Evolutionary conservation across 2,113 vertebrate genomes (phyloP).

Genomic region (Oncorhynchus nerka): DNA sequence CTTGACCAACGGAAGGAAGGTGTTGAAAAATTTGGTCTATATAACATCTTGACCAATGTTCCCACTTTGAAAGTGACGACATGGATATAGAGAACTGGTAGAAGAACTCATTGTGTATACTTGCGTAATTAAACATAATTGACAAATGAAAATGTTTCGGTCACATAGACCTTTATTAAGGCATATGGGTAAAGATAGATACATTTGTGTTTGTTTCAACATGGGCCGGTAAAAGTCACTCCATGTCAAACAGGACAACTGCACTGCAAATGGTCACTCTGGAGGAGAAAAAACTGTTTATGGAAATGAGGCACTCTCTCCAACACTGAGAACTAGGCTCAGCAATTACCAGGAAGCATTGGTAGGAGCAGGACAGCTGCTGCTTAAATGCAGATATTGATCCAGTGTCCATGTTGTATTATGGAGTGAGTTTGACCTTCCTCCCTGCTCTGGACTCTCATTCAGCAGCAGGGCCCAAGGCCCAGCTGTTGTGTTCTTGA

Average conservation of each 20-base stretch:
- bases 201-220: slow-evolving; percentile 10
- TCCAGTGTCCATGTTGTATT: slow-evolving; percentile 64
- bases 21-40: neutral
- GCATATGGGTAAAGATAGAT: slow-evolving; percentile 30
- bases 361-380: slow-evolving; percentile 70
- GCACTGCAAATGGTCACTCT: slow-evolving; percentile 36
- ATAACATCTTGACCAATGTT: neutral
- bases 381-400: slow-evolving; percentile 73
- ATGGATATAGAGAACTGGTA: too few species aligned
- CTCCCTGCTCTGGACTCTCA: slow-evolving; percentile 42
- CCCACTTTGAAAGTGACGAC: neutral
- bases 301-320: slow-evolving; percentile 57
- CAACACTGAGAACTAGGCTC: slow-evolving; percentile 42
- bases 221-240: neutral
- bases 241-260: slow-evolving; percentile 20
- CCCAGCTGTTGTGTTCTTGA: slow-evolving; percentile 55
- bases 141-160: too few species aligned
- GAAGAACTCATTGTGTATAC: too few species aligned
- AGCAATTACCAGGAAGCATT: slow-evolving; percentile 57
- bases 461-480: slow-evolving; percentile 43
- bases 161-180: too few species aligned
- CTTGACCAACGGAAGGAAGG: neutral
- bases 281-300: slow-evolving; percentile 33
- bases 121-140: too few species aligned
- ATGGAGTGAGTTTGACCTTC: slow-evolving; percentile 38